Percentiles rank a stretch among this genome's conserved stretches.
Conservation (phyloP, 64 coral and sea anemone genomes). For the Pocillopora damicornis region DNA sequence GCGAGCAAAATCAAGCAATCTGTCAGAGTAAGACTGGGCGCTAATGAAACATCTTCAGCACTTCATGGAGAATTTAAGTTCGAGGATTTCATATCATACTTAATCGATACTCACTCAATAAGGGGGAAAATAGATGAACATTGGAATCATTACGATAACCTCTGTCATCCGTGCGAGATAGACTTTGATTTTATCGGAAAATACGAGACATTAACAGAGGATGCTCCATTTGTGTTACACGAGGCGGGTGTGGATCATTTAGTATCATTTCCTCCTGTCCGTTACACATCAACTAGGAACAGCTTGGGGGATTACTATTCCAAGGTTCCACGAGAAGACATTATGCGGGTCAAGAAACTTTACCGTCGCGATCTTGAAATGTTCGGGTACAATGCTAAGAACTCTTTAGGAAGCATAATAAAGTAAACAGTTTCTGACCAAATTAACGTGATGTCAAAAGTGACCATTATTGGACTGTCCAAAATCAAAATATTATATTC, state of each 20-base stretch:
- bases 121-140: conserved; percentile 32
- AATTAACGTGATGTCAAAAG: background rate
- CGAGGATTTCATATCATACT: background rate
- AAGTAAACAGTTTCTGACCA: background rate
- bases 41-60: background rate
- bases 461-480: background rate
- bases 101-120: background rate
- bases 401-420: background rate
- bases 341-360: background rate
- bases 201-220: conserved; percentile 53
- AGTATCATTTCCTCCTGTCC: conserved; percentile 18
- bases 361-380: conserved; percentile 31
- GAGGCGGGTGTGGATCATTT: background rate
- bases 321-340: conserved; percentile 1
- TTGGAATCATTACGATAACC: conserved; percentile 50
- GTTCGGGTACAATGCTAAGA: conserved; percentile 13
- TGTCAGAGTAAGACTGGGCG: background rate
- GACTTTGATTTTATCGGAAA: conserved; percentile 62
- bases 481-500: too few species aligned
- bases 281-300: background rate
- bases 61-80: background rate
- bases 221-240: conserved; percentile 12
- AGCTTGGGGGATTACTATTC: background rate
- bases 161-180: conserved; percentile 58
- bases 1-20: background rate